Evolutionary conservation across 2,113 vertebrate species (phyloP), one percentile per base, ranked within the genome.

Genomic region (Cephalopholis sonnerati): DNA sequence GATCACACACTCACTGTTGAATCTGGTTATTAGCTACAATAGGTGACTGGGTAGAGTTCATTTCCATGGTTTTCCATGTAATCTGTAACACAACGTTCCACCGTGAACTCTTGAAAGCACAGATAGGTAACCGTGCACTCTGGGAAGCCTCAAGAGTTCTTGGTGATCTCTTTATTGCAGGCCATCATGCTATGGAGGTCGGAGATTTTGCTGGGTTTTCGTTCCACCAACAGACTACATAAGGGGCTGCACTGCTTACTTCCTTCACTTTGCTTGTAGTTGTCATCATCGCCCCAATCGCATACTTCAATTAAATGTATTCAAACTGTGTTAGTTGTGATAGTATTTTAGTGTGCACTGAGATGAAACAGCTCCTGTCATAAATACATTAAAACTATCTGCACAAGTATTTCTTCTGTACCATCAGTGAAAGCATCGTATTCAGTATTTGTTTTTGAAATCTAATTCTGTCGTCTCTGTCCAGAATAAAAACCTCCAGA

Each of bases 401-500:
- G 8, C 0, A 62, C 13, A 44, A 41, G 16, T 36, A 20, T 7
- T 65, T 44, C 1, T 24, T 79, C 4, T 24, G 29, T 50, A 25
- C 2, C 7, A 46, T 51, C 20, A 3, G 39, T 70, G 2, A 64
- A 69, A 50, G 8, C 16, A 61, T 48, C 27, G 32, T 7, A 48
- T 25, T 51, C 24, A 29, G 18, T 20, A 3, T 22, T 36, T 17
- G 16, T 81, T 32, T 44, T 0, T 69, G 16, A 25, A 70, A 55
- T 67, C 24, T 22, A 27, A 59, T 53, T 51, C 2, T 53, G 39
- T 10, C 9, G 41, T 55, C 15, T 53, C 32, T 36, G 59, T 54
- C 44, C 39, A 11, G 17, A 69, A 74, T 65, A 41, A 77, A 75
- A 73, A 54, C 29, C 18, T 70, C 54, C 64, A 48, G 18, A 63